Conservation (phyloP, 2,113 vertebrate genomes). For the Carassius carassius region DNA sequence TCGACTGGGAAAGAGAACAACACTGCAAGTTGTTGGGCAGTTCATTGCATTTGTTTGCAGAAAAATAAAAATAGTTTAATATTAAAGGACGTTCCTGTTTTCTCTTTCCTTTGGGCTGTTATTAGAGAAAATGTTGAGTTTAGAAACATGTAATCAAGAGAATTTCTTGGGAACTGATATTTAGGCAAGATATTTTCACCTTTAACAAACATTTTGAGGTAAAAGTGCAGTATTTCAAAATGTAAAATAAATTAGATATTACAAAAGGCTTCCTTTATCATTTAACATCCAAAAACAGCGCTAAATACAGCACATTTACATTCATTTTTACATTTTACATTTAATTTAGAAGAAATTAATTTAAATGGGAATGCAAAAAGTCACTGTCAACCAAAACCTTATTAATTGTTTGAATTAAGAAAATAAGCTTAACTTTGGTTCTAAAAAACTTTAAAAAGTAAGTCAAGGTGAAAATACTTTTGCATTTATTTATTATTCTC, state of each 20-base stretch:
- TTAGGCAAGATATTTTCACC: background rate
- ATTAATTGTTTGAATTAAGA: background rate
- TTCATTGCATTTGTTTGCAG: background rate
- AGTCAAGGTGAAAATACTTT: background rate
- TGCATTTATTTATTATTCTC: too few relatives aligned
- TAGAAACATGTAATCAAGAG: background rate
- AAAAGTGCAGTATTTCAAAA: background rate
- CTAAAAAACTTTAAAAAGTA: background rate
- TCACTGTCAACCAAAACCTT: background rate
- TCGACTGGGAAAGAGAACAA: slow-evolving; percentile 23
- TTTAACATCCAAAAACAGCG: too few relatives aligned
- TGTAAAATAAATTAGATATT: background rate
- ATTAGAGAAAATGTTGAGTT: background rate
- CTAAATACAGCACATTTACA: too few relatives aligned
- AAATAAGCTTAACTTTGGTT: background rate
- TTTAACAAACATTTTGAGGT: background rate
- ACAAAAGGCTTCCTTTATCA: background rate
- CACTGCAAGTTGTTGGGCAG: background rate
- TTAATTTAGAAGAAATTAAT: background rate
- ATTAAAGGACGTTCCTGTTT: background rate
- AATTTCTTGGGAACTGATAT: background rate
- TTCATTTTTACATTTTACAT: too few relatives aligned
- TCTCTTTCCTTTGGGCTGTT: slow-evolving; percentile 1
- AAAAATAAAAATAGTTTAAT: slow-evolving; percentile 28
- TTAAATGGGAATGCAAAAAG: background rate